Evolutionary conservation across 2,113 vertebrate species (phyloP), one percentile per base, ranked within the genome.

Genomic region (Ammodramus savannarum): DNA sequence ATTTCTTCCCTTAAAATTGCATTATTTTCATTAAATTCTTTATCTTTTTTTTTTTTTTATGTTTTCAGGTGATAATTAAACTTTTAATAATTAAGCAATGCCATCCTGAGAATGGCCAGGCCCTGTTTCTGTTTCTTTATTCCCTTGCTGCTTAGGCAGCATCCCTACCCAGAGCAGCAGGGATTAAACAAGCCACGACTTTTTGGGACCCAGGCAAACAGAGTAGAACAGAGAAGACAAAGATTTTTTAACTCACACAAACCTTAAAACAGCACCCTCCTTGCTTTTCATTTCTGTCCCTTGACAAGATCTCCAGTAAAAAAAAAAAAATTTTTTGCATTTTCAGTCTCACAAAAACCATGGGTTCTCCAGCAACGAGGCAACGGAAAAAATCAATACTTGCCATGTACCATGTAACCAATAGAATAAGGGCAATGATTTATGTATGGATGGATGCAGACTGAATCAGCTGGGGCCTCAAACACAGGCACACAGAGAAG

Each of bases 341-440:
- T 97, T 97, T 97, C 97, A 97, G 96, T 85, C 97, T 98, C 97
- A 97, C 98, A 98, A 98, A 98, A 98, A 98, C 97, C 98, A 98
- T 98, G 98, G 98, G 98, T 98, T 98, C 98, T 98, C 98, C 98
- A 98, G 98, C 98, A 99, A 99, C 98, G 98, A 98, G 98, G 97
- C 97, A 98, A 97, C 71, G 87, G 97, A 97, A 98, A 98, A 98
- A 98, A 99, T 99, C 99, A 99, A 99, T 99, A 99, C 98, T 98
- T 98, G 98, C 98, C 99, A 99, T 99, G 98, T 99, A 99, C 98
- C 98, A 98, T 98, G 98, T 98, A 98, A 99, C 98, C 98, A 98
- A 98, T 99, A 98, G 98, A 99, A 99, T 99, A 99, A 98, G 98
- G 98, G 98, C 98, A 99, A 98, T 99, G 99, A 99, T 99, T 99